A percentile compares a stretch with the other conserved stretches of the same genome.
Conservation (phyloP, 2,113 vertebrate genomes). For the Daubentonia madagascariensis region DNA sequence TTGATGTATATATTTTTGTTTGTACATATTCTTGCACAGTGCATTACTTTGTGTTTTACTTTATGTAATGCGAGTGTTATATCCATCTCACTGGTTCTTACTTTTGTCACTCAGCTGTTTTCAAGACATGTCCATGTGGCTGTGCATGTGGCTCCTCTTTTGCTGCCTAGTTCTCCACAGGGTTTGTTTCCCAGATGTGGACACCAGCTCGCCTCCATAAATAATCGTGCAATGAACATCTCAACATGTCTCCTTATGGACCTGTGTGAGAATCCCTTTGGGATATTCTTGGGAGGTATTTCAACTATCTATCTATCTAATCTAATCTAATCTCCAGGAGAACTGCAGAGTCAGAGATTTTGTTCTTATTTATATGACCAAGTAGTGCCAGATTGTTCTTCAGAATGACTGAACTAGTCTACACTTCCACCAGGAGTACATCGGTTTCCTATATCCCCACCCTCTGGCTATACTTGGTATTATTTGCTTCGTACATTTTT, state of each 20-base stretch:
- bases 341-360: background rate
- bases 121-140: background rate
- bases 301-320: background rate
- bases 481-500: background rate
- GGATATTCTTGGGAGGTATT: background rate
- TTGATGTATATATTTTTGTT: background rate
- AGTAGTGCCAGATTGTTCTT: background rate
- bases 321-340: background rate
- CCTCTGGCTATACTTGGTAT: background rate
- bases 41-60: background rate
- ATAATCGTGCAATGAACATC: no score
- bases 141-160: background rate
- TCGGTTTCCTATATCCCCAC: background rate
- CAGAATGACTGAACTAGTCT: background rate
- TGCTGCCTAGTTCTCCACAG: background rate
- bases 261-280: background rate
- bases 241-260: background rate
- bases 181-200: background rate
- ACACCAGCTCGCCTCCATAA: background rate
- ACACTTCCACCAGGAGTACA: accelerated
- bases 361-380: background rate
- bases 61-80: background rate
- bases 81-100: background rate
- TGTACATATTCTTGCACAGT: background rate
- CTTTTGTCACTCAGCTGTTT: background rate